Conservation (phyloP, 2,113 vertebrate genomes). For the Campylomormyrus tamandua region DNA sequence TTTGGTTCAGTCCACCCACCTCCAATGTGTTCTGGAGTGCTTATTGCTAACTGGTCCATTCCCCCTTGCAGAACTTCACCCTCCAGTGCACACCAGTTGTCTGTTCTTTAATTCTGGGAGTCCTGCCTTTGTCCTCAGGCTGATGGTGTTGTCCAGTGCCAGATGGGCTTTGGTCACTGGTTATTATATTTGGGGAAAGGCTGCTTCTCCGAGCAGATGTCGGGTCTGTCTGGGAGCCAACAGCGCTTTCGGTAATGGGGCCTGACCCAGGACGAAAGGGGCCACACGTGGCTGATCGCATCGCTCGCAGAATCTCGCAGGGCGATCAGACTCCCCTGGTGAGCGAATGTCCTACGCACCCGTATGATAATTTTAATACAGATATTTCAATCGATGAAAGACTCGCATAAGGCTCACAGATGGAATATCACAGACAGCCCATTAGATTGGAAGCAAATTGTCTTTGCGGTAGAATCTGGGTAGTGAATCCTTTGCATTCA, state of each 20-base stretch:
- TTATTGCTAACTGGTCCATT: not conserved
- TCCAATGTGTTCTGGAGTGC: not conserved
- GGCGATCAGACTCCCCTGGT: too few relatives aligned
- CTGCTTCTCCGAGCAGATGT: constrained; percentile 30
- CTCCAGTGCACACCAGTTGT: not conserved
- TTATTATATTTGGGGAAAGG: constrained; percentile 25
- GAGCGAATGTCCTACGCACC: not conserved
- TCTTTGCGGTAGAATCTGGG: not conserved
- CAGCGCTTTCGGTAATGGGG: not conserved
- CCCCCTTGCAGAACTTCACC: not conserved
- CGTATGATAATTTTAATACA: not conserved
- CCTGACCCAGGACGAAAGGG: not conserved
- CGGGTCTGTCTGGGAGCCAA: constrained; percentile 17
- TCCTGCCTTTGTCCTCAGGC: constrained; percentile 18
- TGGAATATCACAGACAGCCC: not conserved
- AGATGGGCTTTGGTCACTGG: constrained; percentile 28
- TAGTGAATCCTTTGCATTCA: not conserved
- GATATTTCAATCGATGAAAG: not conserved
- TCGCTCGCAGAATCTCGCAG: not conserved
- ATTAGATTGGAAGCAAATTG: not conserved
- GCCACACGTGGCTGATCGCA: not conserved
- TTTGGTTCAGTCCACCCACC: not conserved
- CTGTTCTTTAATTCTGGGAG: constrained; percentile 11
- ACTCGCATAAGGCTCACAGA: not conserved
- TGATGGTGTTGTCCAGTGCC: constrained; percentile 7